A percentile compares a stretch with the other conserved stretches of the same genome.
Evolutionary conservation across 2,797 vertebrate species (phyloP).

Genomic region (Emydoidea blandingii): DNA sequence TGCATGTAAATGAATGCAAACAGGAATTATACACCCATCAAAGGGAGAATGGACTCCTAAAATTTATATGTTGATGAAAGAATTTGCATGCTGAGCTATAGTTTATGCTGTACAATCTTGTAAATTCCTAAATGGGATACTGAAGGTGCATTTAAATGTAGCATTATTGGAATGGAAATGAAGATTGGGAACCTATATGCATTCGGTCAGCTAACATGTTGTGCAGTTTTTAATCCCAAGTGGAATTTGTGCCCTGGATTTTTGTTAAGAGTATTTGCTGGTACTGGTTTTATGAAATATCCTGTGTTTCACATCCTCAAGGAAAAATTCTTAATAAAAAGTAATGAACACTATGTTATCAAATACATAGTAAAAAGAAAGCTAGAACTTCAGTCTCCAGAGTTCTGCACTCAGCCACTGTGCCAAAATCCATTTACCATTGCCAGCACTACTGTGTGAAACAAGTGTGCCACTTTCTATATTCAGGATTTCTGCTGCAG

Average conservation of each 20-base stretch:
- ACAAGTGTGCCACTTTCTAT: conserved; percentile 67
- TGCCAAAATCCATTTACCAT: conserved; percentile 53
- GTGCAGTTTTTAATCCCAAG: neutral
- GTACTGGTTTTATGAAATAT: neutral
- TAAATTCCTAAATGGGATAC: neutral
- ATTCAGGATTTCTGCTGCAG: conserved; percentile 60
- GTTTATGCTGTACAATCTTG: neutral
- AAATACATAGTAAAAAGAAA: conserved; percentile 8
- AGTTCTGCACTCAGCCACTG: conserved; percentile 19
- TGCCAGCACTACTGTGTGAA: conserved; percentile 49
- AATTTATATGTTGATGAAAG: neutral
- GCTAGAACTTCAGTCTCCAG: conserved; percentile 47
- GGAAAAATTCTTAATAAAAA: neutral
- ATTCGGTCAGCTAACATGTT: neutral
- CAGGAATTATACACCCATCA: neutral
- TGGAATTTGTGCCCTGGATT: neutral
- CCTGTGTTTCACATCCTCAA: neutral
- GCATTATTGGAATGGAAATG: neutral
- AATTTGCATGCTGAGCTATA: neutral
- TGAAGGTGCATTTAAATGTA: neutral
- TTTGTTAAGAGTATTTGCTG: neutral
- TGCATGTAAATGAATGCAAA: neutral
- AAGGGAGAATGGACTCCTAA: neutral
- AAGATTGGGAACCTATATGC: neutral
- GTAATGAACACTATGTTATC: neutral